Evolutionary conservation across 2,113 vertebrate species (phyloP), one percentile per base, ranked within the genome.

Genomic region (Phyllostomus discolor): DNA sequence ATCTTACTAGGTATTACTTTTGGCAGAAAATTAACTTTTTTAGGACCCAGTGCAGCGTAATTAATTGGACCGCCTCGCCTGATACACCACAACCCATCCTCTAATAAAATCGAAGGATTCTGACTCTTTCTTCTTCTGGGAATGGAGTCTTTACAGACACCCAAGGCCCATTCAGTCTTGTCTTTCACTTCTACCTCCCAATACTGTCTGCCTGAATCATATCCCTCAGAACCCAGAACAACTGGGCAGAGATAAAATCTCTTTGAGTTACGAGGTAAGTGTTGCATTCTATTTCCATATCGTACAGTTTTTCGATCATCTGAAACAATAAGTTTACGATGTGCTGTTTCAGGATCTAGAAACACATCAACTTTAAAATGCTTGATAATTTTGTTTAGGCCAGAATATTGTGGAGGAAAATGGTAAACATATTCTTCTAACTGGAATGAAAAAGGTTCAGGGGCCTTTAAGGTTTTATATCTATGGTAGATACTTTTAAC

Each of bases 271-370:
- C 46, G 59, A 2, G 90, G 78, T 19, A 94, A 7, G 3, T 57
- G 89, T 69, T 91, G 76, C 38, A 35, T 72, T 64, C 20, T 95
- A 46, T 28, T 86, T 38, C 88, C 85, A 31, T 80, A 97, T 1
- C 1, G 33, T 38, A 97, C 97, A 38, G 81, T 19, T 72, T 95
- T 98, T 35, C 86, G 81, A 43, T 98, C 97, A 76, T 87, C 84
- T 1, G 96, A 98, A 48, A 98, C 33, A 24, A 9, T 10, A 50
- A 97, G 92, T n/a, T 89, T 97, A n/a, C 73, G 43, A 76, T 97
- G 91, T n/a, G 97, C 97, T 31, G 96, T 97, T 54, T 94, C 91
- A 72, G 96, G 94, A 94, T 98, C 98, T 62, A 97, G 96, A 66
- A 92, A 43, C 20, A 98, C 43, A 35, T 93, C 90, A 7, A 90